Base-by-base conservation (phyloP, 2,888 invertebrate species). In the Xanthia togata region DNA sequence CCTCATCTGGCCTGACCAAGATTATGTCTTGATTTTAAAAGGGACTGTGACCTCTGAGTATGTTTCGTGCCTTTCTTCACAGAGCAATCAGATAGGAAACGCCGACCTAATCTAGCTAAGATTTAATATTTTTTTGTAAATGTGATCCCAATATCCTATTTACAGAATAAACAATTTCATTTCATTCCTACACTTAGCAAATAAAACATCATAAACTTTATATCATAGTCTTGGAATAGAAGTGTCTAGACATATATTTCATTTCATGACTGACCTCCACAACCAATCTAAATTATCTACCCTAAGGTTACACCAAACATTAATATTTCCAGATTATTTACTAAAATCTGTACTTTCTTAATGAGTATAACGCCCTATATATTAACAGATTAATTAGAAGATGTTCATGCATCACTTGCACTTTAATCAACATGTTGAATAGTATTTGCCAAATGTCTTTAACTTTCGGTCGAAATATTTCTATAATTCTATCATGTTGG, bases 331-430 rank as follows among this genome's bases (percentile, higher is more conserved):
- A 14, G 73, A 20, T 41, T 57, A 62, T 84, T 82, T 20, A 67
- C 70, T 72, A 62, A 26, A 63, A 55, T 75, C n/a, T 60, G 64
- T 59, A 73, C 57, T 73, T 76, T 67, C 70, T 63, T 70, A 81
- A 85, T 85, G 73, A 70, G 44, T 55, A 47, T 69, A 26, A 71
- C 73, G 73, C 47, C 57, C 53, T 72, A 65, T 64, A 82, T 69
- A 82, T 67, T 72, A 57, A 62, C 65, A 77, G n/a, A 73, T 78
- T 84, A 82, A 84, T 82, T 73, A 81, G 69, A 57, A 63, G 59
- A 70, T 50, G 62, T 70, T 12, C n/a, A 31, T 62, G 67, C 38
- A 57, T 76, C 73, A 76, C 47, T 73, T 70, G 63, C 50, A 0
- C 14, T n/a, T 1, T 44, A 62, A 79, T 76, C 82, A 81, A 81